Evolutionary conservation across 2,888 invertebrate species (phyloP).

Genomic region (Mythimna vitellina): DNA sequence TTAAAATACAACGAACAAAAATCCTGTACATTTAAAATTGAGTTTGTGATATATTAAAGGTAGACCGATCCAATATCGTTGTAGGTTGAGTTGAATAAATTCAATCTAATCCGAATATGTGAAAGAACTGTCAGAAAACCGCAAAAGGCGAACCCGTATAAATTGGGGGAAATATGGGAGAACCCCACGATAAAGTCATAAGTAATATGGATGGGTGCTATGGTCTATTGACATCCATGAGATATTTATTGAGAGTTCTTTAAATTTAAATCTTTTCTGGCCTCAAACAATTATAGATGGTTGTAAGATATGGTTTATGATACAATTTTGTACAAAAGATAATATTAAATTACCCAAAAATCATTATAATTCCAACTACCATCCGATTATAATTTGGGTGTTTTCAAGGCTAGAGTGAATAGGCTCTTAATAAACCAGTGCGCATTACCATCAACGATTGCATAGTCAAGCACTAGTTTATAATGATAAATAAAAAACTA

Average conservation of each 20-base stretch:
- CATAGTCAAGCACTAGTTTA: too few relatives aligned
- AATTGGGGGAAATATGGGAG: constrained; percentile 84
- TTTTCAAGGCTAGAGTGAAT: too few relatives aligned
- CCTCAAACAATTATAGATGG: constrained; percentile 45
- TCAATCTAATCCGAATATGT: constrained; percentile 79
- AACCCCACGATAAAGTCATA: constrained; percentile 81
- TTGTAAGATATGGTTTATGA: constrained; percentile 32
- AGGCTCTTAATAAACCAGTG: too few relatives aligned
- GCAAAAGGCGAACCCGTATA: constrained; percentile 82
- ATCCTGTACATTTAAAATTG: constrained; percentile 38
- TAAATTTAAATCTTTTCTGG: constrained; percentile 76
- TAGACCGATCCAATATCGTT: constrained; percentile 69
- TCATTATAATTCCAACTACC: background rate
- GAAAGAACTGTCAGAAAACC: constrained; percentile 79
- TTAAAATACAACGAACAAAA: constrained; percentile 29
- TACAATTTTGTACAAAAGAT: constrained; percentile 6
- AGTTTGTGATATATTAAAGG: constrained; percentile 67
- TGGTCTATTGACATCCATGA: constrained; percentile 86
- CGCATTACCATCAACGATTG: too few relatives aligned
- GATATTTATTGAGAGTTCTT: constrained; percentile 84
- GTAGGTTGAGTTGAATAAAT: constrained; percentile 76
- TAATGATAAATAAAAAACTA: too few relatives aligned
- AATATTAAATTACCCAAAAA: constrained; percentile 1
- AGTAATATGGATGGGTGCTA: constrained; percentile 82
- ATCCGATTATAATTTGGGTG: too few relatives aligned